Evolutionary conservation across 2,113 vertebrate species (phyloP).

Genomic region (Thalassarche chlororhynchos): DNA sequence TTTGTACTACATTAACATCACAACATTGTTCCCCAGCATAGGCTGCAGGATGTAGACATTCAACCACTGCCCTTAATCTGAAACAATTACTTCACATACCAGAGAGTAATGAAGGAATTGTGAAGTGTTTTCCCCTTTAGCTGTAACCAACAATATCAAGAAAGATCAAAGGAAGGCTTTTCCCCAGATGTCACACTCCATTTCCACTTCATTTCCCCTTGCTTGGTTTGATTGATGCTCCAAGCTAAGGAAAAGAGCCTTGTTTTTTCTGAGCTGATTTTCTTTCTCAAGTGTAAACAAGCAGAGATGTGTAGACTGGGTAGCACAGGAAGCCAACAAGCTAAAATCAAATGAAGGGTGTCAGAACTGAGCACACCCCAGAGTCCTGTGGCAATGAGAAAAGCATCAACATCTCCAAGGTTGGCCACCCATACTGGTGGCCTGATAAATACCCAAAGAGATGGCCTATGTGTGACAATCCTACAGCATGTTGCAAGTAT

Average conservation of each 20-base stretch:
- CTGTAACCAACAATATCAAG: not conserved
- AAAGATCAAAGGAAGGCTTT: slow-evolving; percentile 27
- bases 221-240: not conserved
- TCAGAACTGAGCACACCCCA: not conserved
- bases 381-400: not conserved
- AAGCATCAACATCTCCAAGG: not conserved
- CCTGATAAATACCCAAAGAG: not conserved
- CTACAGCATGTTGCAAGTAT: not conserved
- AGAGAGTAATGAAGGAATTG: not conserved
- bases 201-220: slow-evolving; percentile 46
- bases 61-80: not conserved
- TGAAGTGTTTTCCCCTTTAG: not conserved
- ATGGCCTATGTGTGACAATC: not conserved
- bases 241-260: not conserved
- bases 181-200: not conserved
- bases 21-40: not conserved
- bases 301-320: not conserved
- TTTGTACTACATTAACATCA: not conserved
- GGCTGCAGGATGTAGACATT: not conserved
- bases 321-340: not conserved
- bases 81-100: not conserved
- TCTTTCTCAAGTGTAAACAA: slow-evolving; percentile 10
- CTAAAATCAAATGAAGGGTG: not conserved
- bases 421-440: not conserved
- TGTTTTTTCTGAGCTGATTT: not conserved